Conservation (phyloP, 2,113 vertebrate genomes). For the Grus americana region DNA sequence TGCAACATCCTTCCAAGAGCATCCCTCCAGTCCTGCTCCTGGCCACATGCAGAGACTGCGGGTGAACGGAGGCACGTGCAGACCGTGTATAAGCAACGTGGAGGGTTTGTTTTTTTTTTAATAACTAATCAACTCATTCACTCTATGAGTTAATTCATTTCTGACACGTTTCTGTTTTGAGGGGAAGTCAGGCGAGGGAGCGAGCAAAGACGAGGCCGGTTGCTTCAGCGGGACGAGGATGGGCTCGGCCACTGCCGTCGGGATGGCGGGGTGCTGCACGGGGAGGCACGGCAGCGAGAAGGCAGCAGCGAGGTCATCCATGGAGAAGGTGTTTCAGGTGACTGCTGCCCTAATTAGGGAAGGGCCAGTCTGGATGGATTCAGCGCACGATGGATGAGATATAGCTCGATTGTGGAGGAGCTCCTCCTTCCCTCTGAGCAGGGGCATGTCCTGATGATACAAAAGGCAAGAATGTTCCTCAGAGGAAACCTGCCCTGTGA, state of each 20-base stretch:
- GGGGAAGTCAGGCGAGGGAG: not conserved
- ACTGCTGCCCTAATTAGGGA: slow-evolving; percentile 18
- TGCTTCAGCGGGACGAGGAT: rapidly evolving
- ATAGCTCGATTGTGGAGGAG: not conserved
- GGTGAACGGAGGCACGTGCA: not conserved
- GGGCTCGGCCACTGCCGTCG: rapidly evolving
- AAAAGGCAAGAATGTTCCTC: slow-evolving; percentile 60
- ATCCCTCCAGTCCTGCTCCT: not conserved
- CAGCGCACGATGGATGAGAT: not conserved
- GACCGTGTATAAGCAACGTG: not conserved
- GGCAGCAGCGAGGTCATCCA: not conserved
- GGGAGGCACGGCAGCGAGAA: not conserved
- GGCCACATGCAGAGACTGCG: rapidly evolving
- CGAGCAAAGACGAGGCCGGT: rapidly evolving
- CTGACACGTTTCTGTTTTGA: not conserved
- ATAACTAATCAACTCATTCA: not conserved
- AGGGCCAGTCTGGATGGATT: not conserved
- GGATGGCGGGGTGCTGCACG: rapidly evolving
- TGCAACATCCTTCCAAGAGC: rapidly evolving
- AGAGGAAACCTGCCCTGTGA: not conserved
- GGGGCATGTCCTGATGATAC: slow-evolving; percentile 60
- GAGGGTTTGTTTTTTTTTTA: not conserved
- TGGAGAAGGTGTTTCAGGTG: not conserved
- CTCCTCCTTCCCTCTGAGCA: slow-evolving; percentile 43
- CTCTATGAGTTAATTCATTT: not conserved